Evolutionary conservation across 1,140 invertebrate species (phyloP).

Genomic region (Myzus persicae): DNA sequence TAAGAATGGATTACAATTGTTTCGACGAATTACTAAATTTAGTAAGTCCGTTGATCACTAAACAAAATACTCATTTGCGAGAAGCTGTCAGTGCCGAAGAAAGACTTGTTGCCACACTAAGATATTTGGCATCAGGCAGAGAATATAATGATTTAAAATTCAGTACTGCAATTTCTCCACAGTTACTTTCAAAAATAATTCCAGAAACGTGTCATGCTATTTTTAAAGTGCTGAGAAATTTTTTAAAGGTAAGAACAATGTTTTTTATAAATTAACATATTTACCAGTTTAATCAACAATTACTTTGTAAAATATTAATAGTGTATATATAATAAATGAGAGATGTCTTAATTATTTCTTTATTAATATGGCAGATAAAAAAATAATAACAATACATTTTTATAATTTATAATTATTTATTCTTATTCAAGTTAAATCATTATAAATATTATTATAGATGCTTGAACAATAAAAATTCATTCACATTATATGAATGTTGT

Average conservation of each 20-base stretch:
- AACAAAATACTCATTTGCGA: constrained; percentile 36
- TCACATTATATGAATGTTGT: too few relatives aligned
- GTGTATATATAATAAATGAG: too few relatives aligned
- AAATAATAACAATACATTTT: too few relatives aligned
- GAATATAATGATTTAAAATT: constrained; percentile 30
- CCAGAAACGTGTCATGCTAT: constrained; percentile 28
- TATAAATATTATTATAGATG: too few relatives aligned
- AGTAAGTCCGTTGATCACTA: constrained; percentile 26
- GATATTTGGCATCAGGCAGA: constrained; percentile 42
- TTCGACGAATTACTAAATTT: constrained; percentile 28
- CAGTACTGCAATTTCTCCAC: constrained; percentile 32
- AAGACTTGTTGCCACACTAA: constrained; percentile 1
- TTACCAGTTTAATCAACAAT: constrained; percentile 14
- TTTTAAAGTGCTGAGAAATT: constrained; percentile 20
- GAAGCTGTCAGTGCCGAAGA: constrained; percentile 16
- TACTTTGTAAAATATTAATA: not conserved
- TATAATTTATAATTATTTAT: too few relatives aligned
- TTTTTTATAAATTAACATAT: constrained; percentile 21
- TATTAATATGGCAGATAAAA: too few relatives aligned
- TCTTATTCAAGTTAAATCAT: too few relatives aligned
- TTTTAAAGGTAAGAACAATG: constrained; percentile 25
- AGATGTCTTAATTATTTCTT: too few relatives aligned
- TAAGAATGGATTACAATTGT: constrained; percentile 23
- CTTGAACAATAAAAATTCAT: too few relatives aligned
- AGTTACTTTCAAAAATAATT: constrained; percentile 20